Evolutionary conservation across 2,888 invertebrate species (phyloP).

Genomic region (Neoscelio sp.): DNA sequence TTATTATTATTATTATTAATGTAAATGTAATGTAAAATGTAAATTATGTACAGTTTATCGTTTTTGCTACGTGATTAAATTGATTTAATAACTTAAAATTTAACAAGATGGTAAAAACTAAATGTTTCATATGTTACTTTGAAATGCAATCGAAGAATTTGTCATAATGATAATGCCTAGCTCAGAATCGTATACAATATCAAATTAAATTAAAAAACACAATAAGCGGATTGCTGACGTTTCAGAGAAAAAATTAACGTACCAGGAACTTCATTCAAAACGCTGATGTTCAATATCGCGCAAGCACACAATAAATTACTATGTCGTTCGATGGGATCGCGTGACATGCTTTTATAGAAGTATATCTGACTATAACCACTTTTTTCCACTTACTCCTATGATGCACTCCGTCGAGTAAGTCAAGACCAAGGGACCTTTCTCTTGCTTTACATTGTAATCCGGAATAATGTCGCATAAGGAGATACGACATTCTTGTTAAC

Average conservation of each 20-base stretch:
- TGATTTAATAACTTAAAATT: too few relatives aligned
- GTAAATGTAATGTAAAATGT: too few relatives aligned
- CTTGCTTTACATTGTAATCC: constrained; percentile 52
- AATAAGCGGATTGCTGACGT: background rate
- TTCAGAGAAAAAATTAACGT: constrained; percentile 23
- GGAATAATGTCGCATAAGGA: constrained; percentile 43
- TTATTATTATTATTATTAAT: too few relatives aligned
- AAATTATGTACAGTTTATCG: too few relatives aligned
- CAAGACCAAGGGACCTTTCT: constrained; percentile 64
- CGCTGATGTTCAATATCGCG: constrained; percentile 27
- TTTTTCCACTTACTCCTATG: constrained; percentile 28
- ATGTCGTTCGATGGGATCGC: constrained; percentile 34
- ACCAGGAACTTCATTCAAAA: constrained; percentile 58
- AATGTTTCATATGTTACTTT: too few relatives aligned
- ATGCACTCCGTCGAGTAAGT: constrained; percentile 30
- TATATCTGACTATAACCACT: constrained; percentile 22
- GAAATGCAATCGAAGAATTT: too few relatives aligned
- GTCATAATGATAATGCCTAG: too few relatives aligned
- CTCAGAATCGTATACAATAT: too few relatives aligned
- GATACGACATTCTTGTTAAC: constrained; percentile 25
- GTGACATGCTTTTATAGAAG: constrained; percentile 63
- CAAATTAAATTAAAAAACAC: constrained; percentile 4
- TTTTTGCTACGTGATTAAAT: too few relatives aligned
- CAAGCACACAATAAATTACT: constrained; percentile 49
- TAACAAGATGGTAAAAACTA: too few relatives aligned